A percentile compares a stretch with the other conserved stretches of the same genome.
Evolutionary conservation across 2,113 vertebrate species (phyloP).

Genomic region (Ameiurus melas): DNA sequence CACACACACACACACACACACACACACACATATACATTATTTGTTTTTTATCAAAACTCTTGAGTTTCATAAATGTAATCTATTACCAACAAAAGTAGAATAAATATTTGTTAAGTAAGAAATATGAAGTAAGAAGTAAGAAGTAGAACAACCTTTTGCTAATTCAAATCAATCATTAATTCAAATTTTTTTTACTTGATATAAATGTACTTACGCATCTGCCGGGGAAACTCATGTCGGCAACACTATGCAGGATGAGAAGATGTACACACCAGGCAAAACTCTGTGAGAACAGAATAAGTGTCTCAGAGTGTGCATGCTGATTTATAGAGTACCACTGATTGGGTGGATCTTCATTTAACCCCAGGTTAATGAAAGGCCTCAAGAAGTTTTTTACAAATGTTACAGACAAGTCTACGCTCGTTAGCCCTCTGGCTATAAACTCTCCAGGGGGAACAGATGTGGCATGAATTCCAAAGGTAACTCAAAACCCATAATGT

Average conservation of each 20-base stretch:
- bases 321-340: not conserved
- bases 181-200: not conserved
- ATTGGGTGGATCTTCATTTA: not conserved
- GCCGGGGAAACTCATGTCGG: not conserved
- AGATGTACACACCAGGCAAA: not conserved
- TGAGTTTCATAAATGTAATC: too few relatives aligned
- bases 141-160: too few relatives aligned
- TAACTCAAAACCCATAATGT: too few relatives aligned
- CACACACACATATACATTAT: too few relatives aligned
- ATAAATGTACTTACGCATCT: not conserved
- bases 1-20: too few relatives aligned
- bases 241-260: not conserved
- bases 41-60: too few relatives aligned
- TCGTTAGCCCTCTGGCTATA: not conserved
- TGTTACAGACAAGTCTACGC: not conserved
- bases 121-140: too few relatives aligned
- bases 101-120: not conserved
- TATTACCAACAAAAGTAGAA: not conserved
- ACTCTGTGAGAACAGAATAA: not conserved
- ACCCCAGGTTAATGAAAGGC: not conserved
- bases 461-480: too few relatives aligned
- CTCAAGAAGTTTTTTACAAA: not conserved
- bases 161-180: not conserved
- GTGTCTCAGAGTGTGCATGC: not conserved
- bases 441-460: not conserved